phyloP scores from a whole-genome alignment of 2,888 invertebrate genomes.

The Sycophila texana region DNA sequence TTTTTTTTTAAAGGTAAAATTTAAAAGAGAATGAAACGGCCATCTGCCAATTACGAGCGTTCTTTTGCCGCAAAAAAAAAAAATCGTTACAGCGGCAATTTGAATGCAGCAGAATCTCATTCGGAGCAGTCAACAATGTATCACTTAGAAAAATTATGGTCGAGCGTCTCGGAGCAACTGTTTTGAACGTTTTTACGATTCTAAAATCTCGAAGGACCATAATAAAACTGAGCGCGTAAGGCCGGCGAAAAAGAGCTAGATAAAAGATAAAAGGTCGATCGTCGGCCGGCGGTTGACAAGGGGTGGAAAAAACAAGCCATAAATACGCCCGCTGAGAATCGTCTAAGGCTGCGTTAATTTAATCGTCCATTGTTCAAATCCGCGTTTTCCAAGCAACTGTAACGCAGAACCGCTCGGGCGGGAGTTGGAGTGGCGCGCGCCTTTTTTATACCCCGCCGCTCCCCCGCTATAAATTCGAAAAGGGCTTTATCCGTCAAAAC shows the following conservation, averaged over 20 bases:
- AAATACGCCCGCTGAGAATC: slow-evolving; percentile 12
- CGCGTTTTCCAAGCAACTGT: slow-evolving; percentile 30
- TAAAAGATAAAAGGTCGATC: background rate
- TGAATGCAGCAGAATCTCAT: background rate
- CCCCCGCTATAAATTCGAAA: slow-evolving; percentile 43
- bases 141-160: slow-evolving; percentile 29
- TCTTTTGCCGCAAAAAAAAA: no score
- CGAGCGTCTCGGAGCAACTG: slow-evolving; percentile 22
- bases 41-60: no score
- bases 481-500: slow-evolving; percentile 54
- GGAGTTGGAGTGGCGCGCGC: slow-evolving; percentile 31
- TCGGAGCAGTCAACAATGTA: background rate
- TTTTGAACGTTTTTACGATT: slow-evolving; percentile 33
- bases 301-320: background rate
- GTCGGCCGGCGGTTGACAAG: slow-evolving; percentile 24
- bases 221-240: background rate
- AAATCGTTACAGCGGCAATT: no score
- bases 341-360: slow-evolving; percentile 46
- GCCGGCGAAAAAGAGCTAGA: slow-evolving; percentile 1
- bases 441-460: slow-evolving; percentile 22
- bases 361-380: slow-evolving; percentile 52
- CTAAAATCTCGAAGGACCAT: slow-evolving; percentile 19
- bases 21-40: no score
- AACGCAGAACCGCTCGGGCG: background rate
- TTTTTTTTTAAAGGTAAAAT: no score